phyloP scores from a whole-genome alignment of 92 coral and sea anemone species.

The Galaxea fascicularis region DNA sequence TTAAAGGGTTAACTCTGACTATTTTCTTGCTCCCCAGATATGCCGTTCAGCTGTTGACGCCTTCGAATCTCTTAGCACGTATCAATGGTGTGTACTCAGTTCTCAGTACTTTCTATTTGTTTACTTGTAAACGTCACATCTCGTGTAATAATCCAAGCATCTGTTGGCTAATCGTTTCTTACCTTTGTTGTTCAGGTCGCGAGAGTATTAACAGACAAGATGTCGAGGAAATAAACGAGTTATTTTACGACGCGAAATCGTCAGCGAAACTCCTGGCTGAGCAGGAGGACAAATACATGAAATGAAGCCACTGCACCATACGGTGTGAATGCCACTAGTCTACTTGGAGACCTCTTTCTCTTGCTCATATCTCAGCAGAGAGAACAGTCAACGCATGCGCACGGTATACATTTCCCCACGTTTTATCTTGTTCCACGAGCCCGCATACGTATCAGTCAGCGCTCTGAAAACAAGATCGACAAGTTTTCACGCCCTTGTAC shows the following conservation, averaged over 20 bases:
- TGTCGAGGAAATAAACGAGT: conserved; percentile 96
- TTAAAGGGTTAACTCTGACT: too few relatives aligned
- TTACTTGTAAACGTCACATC: background rate
- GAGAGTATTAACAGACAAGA: conserved; percentile 88
- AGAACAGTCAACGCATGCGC: background rate
- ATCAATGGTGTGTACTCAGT: conserved; percentile 80
- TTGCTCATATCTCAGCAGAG: background rate
- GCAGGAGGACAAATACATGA: conserved; percentile 98
- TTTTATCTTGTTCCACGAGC: background rate
- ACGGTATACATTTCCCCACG: background rate
- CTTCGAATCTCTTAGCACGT: conserved; percentile 94
- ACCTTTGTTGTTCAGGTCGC: conserved; percentile 73
- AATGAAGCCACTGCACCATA: conserved; percentile 11
- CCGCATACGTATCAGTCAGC: background rate
- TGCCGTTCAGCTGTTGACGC: conserved; percentile 97
- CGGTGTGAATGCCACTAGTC: too few relatives aligned
- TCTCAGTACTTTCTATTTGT: background rate
- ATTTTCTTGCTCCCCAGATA: conserved; percentile 60
- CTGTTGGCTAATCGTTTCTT: background rate
- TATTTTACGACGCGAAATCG: conserved; percentile 97
- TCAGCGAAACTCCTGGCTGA: conserved; percentile 98
- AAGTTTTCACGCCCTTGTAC: background rate
- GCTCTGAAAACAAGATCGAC: background rate
- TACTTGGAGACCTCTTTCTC: background rate
- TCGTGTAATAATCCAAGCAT: background rate